These are phyloP conservation scores for Accipiter cooperii DNA, from an alignment of 2,113 vertebrate genomes.

Conservation along the genomic window DNA sequence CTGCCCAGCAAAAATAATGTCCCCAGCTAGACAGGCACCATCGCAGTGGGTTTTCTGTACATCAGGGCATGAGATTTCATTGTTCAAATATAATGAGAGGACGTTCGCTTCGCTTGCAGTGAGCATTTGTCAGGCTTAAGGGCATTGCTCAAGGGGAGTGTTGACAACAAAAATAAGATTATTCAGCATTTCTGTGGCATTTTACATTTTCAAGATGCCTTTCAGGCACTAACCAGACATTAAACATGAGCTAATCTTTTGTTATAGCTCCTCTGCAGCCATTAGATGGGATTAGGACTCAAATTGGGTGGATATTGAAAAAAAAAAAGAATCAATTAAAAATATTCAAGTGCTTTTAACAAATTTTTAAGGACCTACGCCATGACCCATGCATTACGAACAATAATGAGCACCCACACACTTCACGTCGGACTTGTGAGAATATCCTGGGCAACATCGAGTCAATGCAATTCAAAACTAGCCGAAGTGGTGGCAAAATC, in stretches of 20 bases:
- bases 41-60: rapidly evolving
- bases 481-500: neutral
- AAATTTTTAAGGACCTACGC: neutral
- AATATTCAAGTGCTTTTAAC: neutral
- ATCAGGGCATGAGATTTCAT: neutral
- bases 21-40: no score
- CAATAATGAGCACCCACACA: neutral
- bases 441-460: neutral
- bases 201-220: conserved; percentile 39
- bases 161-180: conserved; percentile 25
- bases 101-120: neutral
- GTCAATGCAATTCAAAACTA: neutral
- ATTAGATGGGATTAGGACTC: neutral
- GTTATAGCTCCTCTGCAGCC: neutral
- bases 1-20: neutral
- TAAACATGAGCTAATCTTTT: neutral
- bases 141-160: neutral
- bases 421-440: neutral
- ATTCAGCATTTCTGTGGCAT: neutral
- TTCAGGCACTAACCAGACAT: neutral
- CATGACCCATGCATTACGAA: neutral
- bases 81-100: neutral
- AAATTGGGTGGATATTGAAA: neutral
- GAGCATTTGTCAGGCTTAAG: neutral
- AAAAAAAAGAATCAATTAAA: neutral